Conservation (phyloP, 2,888 invertebrate species). For the Stenolophus ochropezus region DNA sequence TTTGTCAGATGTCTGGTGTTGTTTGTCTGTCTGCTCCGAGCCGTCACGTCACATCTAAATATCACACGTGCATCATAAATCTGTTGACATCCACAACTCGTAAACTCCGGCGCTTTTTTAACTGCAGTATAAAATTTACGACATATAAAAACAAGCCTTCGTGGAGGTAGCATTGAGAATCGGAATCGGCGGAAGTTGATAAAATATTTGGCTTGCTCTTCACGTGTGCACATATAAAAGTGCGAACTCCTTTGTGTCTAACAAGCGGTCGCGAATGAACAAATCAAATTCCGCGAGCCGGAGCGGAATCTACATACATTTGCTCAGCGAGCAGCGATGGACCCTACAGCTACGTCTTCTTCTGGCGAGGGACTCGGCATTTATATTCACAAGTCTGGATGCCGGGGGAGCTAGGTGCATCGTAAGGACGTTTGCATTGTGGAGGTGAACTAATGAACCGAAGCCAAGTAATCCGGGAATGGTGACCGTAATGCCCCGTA, state of each 20-base stretch:
- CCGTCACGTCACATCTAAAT: slow-evolving; percentile 24
- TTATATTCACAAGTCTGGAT: slow-evolving; percentile 32
- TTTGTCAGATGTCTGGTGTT: slow-evolving; percentile 23
- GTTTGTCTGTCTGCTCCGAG: slow-evolving; percentile 13
- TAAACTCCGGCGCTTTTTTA: slow-evolving; percentile 31
- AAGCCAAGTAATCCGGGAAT: neutral
- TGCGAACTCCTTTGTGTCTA: slow-evolving; percentile 37
- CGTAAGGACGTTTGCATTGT: slow-evolving; percentile 1
- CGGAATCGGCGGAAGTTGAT: neutral
- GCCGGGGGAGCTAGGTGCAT: neutral
- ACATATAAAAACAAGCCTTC: slow-evolving; percentile 1
- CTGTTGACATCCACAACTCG: slow-evolving; percentile 23
- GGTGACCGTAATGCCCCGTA: neutral
- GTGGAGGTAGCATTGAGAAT: neutral
- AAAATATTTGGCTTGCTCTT: neutral
- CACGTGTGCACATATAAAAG: slow-evolving; percentile 28
- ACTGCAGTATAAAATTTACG: slow-evolving; percentile 35
- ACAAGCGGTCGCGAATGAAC: slow-evolving; percentile 69
- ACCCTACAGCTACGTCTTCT: neutral
- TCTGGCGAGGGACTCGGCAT: neutral
- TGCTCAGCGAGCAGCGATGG: slow-evolving; percentile 63
- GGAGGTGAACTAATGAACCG: neutral
- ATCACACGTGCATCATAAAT: slow-evolving; percentile 22
- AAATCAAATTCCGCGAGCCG: slow-evolving; percentile 71
- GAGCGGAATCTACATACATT: slow-evolving; percentile 71